These are phyloP conservation scores for Peromyscus nudipes DNA, from an alignment of 2,797 vertebrate species.

Conservation along the genomic window DNA sequence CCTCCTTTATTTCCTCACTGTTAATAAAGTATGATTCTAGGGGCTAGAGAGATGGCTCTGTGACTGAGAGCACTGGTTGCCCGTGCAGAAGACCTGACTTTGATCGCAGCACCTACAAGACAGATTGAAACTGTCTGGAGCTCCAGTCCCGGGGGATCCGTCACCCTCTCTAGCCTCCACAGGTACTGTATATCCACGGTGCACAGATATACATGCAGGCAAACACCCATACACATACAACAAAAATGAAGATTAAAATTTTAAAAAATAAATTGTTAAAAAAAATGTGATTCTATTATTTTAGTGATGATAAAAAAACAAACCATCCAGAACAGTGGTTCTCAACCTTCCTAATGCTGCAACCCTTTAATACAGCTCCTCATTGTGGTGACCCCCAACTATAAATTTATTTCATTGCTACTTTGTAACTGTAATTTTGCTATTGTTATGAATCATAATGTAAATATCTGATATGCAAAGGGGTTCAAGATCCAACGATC, in stretches of 20 bases:
- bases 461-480: neutral
- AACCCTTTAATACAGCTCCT: neutral
- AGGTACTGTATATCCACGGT: neutral
- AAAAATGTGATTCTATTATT: slow-evolving; percentile 76
- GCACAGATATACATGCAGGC: neutral
- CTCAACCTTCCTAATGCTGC: neutral
- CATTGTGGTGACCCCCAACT: neutral
- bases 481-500: neutral
- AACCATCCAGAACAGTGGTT: slow-evolving; percentile 33
- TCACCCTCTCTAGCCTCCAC: neutral
- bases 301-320: slow-evolving; percentile 68
- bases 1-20: slow-evolving; percentile 77
- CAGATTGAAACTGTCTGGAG: neutral
- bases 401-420: neutral
- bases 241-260: neutral
- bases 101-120: neutral
- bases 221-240: neutral
- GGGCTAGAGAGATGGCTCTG: neutral
- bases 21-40: neutral
- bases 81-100: neutral
- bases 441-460: neutral
- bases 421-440: neutral
- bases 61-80: neutral
- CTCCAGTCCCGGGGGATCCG: neutral
- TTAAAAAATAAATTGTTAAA: neutral